A percentile compares a stretch with the other conserved stretches of the same genome.
phyloP scores from a whole-genome alignment of 2,797 vertebrate species.

The Silurus lanzhouensis region DNA sequence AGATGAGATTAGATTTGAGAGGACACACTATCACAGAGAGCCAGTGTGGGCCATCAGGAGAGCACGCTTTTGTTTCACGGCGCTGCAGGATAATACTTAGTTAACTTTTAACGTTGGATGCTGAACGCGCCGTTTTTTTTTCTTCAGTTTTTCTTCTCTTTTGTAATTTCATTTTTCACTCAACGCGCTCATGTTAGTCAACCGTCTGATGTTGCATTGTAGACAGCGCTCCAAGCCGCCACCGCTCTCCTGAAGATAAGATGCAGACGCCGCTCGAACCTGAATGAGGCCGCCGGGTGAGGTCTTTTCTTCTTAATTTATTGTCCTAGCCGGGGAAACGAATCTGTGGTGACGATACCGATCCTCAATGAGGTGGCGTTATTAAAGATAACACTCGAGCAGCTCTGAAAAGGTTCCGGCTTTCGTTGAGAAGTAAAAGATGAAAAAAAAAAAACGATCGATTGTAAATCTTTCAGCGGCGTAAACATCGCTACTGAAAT shows the following conservation, averaged over 20 bases:
- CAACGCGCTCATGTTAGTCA: background rate
- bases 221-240: background rate
- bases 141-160: background rate
- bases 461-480: constrained; percentile 15
- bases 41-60: constrained; percentile 14
- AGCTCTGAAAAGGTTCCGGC: background rate
- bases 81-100: background rate
- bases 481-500: constrained; percentile 17
- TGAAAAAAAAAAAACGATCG: constrained; percentile 7
- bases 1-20: constrained; percentile 45
- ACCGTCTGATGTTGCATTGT: background rate
- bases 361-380: constrained; percentile 28
- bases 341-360: background rate
- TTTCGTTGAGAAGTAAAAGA: constrained; percentile 13
- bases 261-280: background rate
- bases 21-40: constrained; percentile 26
- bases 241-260: constrained; percentile 10
- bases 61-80: background rate
- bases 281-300: background rate
- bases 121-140: background rate
- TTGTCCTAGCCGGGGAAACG: background rate
- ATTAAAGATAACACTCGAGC: constrained; percentile 34
- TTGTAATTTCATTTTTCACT: background rate
- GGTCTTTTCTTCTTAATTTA: constrained; percentile 7
- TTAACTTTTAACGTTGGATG: background rate